Evolutionary conservation across 1,140 invertebrate species (phyloP), one percentile per base, ranked within the genome.

Genomic region (Camponotus pennsylvanicus): DNA sequence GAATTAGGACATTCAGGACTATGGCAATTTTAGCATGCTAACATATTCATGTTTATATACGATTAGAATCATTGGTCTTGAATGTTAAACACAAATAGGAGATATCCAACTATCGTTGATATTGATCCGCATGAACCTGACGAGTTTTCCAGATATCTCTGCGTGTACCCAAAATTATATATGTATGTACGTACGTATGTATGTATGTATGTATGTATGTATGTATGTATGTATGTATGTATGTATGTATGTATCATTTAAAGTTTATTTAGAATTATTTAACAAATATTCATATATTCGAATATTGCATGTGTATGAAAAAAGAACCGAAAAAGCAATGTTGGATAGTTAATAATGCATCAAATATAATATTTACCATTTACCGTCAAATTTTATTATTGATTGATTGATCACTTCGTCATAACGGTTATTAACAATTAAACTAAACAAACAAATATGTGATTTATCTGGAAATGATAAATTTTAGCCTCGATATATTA

Each of bases 331-430:
- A 15, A n/a, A 42, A 71, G 32, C 18, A 34, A 18, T 18, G 32
- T n/a, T 34, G 21, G 15, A 32, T 18, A 32, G 57, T 40, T 40
- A 21, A 37, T n/a, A 13, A 11, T 70, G 21, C 13, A 27, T 79
- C 32, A 70, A 57, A 80, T 70, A 80, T 70, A 57, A 80, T 70
- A 80, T 70, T 70, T 70, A 49, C 15, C 49, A 40, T 55, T 55
- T 69, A 57, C 21, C 27, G 2, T 70, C 21, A 6, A 15, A 69
- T 15, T 80, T 34, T 32, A 70, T 70, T 57, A 34, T 57, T 21
- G 34, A 70, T 34, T 13, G 45, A 73, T 59, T 27, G 52, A 71
- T 73, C 3, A 34, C 52, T 59, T 21, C n/a, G 13, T 49, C 6
- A n/a, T 77, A 52, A 71, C 45, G 45, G 27, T 3, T 59, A 34